Percentiles rank a stretch among this genome's conserved stretches.
Evolutionary conservation across 1,140 invertebrate species (phyloP).

Genomic region (Trichonephila clavipes): DNA sequence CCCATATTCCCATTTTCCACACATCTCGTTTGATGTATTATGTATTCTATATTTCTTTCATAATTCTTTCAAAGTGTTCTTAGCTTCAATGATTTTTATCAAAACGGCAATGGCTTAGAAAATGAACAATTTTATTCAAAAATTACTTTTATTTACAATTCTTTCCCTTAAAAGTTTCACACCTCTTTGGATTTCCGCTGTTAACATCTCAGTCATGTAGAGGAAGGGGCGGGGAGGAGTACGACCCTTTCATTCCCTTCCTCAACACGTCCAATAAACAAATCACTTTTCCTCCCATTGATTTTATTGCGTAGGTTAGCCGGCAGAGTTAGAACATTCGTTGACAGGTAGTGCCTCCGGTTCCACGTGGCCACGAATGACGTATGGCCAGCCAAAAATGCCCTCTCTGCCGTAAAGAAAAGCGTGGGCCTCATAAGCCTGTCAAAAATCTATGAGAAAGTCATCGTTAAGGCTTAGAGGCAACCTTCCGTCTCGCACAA

Average conservation of each 20-base stretch:
- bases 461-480: not conserved
- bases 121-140: too few species aligned
- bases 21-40: too few species aligned
- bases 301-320: constrained; percentile 13
- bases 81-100: too few species aligned
- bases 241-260: constrained; percentile 20
- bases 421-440: constrained; percentile 30
- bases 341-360: constrained; percentile 51
- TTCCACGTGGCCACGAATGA: not conserved
- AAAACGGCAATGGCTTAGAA: too few species aligned
- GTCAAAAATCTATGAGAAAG: constrained; percentile 20
- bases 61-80: too few species aligned
- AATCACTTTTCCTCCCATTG: constrained; percentile 48
- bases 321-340: not conserved
- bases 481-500: not conserved
- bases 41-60: too few species aligned
- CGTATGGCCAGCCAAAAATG: constrained; percentile 32
- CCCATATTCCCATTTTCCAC: not conserved
- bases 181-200: not conserved
- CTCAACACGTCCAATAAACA: constrained; percentile 26
- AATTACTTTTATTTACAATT: too few species aligned
- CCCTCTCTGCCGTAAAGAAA: constrained; percentile 21
- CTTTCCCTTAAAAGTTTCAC: not conserved
- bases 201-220: not conserved
- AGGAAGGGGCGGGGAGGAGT: not conserved